Conservation (phyloP, 2,113 vertebrate species). For the Callaeas wilsoni region DNA sequence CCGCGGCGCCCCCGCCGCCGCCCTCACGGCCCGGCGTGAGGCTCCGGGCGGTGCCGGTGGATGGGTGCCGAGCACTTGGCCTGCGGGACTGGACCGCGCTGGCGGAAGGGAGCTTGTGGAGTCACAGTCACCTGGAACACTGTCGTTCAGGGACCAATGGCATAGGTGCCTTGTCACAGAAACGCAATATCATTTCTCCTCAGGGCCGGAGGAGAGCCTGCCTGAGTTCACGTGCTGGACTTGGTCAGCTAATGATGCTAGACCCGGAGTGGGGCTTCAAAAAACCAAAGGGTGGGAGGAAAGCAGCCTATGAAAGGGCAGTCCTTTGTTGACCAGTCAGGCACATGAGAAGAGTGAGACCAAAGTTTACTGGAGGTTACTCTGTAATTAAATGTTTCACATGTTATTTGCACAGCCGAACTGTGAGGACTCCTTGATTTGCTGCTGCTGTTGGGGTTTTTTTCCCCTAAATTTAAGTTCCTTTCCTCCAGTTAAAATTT, state of each 20-base stretch:
- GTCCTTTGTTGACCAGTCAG: background rate
- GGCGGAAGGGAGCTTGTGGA: background rate
- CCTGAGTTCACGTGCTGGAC: background rate
- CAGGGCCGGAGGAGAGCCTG: background rate
- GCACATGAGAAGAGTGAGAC: background rate
- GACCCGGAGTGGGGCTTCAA: background rate
- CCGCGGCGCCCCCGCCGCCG: background rate
- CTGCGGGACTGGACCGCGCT: background rate
- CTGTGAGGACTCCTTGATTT: background rate
- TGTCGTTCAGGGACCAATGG: background rate
- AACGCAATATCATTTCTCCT: background rate
- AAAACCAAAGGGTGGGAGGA: background rate
- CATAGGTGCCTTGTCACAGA: background rate
- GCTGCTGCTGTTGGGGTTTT: background rate
- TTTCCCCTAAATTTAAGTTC: background rate
- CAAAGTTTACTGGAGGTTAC: background rate
- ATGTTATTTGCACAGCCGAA: background rate
- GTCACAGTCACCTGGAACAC: background rate
- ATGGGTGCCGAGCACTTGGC: background rate
- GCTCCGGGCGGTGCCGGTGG: background rate
- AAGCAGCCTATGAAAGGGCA: background rate
- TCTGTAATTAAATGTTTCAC: background rate
- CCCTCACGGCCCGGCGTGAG: background rate
- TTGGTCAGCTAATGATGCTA: background rate
- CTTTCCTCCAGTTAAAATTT: background rate